Base-by-base conservation (phyloP, 2,113 vertebrate genomes). In the Leptobrachium ailaonicum region DNA sequence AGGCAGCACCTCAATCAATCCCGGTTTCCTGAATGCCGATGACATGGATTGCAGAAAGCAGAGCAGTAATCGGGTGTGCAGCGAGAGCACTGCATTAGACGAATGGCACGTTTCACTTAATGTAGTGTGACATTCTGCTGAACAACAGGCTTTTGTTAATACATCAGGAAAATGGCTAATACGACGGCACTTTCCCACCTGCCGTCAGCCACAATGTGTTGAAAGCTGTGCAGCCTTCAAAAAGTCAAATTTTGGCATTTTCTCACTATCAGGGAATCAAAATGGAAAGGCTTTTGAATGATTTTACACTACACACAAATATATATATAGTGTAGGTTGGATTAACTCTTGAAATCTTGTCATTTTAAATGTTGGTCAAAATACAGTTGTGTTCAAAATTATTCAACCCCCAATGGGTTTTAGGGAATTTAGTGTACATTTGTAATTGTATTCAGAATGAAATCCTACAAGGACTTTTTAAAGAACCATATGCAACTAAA, bases 71-170 rank as follows among this genome's bases (percentile, higher is more conserved):
- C 50, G 14, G 54, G 32, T 62, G 69, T 63, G 56, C 58, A 71
- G 43, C 68, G 32, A 32, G 2, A 50, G 68, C 44, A 50, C n/a
- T 71, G 44, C 43, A 50, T 45, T 50, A 71, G 68, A 41, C 47
- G 43, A 64, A 45, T 79, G 20, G 56, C 76, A 79, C 60, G 53
- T 47, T 68, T 54, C 54, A 77, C 47, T 47, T 77, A 77, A 77
- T 77, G 76, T 71, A 68, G 53, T 71, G 41, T 77, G 76, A 77
- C 76, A 79, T 47, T 71, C 41, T 64, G 76, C 76, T 79, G 68
- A 79, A 72, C 68, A 50, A 41, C 68, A 50, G 42, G 76, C 56
- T 71, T 53, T 53, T 64, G 68, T 79, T 79, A 64, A 71, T 63
- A 45, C 70, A 70, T 71, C 70, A 79, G 71, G 68, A 71, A 79